A percentile compares a stretch with the other conserved stretches of the same genome.
Conservation (phyloP, 2,888 invertebrate genomes). For the Lasiommata megera region DNA sequence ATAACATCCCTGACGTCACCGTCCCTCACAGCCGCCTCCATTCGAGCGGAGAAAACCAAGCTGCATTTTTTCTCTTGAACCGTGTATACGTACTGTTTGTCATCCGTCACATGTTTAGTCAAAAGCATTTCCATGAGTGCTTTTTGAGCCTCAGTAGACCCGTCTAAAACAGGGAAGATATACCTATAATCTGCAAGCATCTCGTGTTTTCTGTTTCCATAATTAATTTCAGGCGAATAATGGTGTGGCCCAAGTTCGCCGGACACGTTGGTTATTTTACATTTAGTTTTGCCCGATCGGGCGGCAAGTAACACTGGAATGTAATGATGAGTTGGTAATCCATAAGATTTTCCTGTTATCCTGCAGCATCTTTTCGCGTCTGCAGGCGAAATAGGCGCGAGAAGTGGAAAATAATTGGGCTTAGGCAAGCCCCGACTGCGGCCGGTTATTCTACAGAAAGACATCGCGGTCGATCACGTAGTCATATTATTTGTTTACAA, state of each 20-base stretch:
- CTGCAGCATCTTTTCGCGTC: slow-evolving; percentile 90
- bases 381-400: slow-evolving; percentile 91
- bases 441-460: slow-evolving; percentile 91
- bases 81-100: slow-evolving; percentile 86
- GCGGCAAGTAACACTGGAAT: slow-evolving; percentile 86
- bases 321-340: slow-evolving; percentile 88
- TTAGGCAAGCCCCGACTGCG: slow-evolving; percentile 89
- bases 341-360: slow-evolving; percentile 89
- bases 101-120: slow-evolving; percentile 79
- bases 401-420: slow-evolving; percentile 90
- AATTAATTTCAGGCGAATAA: slow-evolving; percentile 81
- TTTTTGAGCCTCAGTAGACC: slow-evolving; percentile 84
- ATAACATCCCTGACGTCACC: slow-evolving; percentile 89
- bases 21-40: slow-evolving; percentile 88
- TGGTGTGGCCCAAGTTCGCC: slow-evolving; percentile 83
- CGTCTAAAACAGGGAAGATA: slow-evolving; percentile 87
- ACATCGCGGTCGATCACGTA: slow-evolving; percentile 74
- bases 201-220: slow-evolving; percentile 85
- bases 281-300: slow-evolving; percentile 75
- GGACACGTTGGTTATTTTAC: slow-evolving; percentile 84
- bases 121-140: slow-evolving; percentile 82
- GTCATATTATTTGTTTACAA: slow-evolving; percentile 72
- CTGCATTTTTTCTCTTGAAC: slow-evolving; percentile 88
- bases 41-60: slow-evolving; percentile 86
- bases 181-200: slow-evolving; percentile 86